phyloP scores from a whole-genome alignment of 2,888 invertebrate genomes.

The Drosophila neoperkinsi region DNA sequence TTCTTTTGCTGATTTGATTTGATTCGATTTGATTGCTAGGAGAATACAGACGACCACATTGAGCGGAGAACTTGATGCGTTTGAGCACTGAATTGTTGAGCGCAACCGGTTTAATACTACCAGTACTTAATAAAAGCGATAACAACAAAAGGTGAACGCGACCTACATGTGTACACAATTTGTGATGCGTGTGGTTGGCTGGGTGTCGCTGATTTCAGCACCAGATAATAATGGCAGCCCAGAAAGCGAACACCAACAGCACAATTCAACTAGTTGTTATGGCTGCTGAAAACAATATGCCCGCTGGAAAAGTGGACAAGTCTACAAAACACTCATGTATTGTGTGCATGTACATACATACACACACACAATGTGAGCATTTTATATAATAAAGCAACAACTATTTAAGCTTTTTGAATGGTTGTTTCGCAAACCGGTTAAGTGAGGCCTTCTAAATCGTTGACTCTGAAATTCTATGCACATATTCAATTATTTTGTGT shows the following conservation, averaged over 20 bases:
- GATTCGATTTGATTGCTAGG: not conserved
- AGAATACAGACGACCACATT: constrained; percentile 28
- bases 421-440: constrained; percentile 11
- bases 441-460: not conserved
- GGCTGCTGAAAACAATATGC: constrained; percentile 17
- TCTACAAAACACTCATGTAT: not conserved
- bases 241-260: not conserved
- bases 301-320: constrained; percentile 20
- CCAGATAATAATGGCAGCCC: constrained; percentile 50
- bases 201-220: constrained; percentile 46
- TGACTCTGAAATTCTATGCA: not conserved
- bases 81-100: constrained; percentile 44
- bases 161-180: constrained; percentile 49
- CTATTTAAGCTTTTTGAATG: not conserved
- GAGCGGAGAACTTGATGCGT: constrained; percentile 35
- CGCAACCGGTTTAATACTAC: constrained; percentile 70
- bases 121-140: constrained; percentile 48
- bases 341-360: not conserved
- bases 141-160: constrained; percentile 73
- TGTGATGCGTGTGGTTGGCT: constrained; percentile 32
- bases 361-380: not conserved
- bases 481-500: no score
- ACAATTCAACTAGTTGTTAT: constrained; percentile 39
- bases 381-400: not conserved
- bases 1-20: constrained; percentile 6